Percentiles rank a stretch among this genome's conserved stretches.
Conservation (phyloP, 1,140 invertebrate genomes). For the Hydropsyche tenuis region DNA sequence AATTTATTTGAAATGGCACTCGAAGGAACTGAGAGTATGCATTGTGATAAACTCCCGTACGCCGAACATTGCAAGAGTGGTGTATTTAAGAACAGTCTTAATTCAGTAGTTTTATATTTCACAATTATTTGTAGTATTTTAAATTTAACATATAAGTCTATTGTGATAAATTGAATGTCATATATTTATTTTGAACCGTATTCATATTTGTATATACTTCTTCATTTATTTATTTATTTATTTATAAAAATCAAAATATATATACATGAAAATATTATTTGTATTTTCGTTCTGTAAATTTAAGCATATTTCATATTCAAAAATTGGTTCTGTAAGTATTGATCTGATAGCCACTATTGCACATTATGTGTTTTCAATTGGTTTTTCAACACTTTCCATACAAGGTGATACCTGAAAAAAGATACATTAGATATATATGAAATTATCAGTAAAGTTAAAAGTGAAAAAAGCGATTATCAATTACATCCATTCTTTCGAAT, state of each 20-base stretch:
- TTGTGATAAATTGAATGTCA: background rate
- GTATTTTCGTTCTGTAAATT: too few relatives aligned
- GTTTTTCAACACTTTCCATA: background rate
- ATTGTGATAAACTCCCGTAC: slow-evolving; percentile 2
- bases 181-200: background rate
- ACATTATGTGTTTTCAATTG: too few relatives aligned
- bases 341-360: too few relatives aligned
- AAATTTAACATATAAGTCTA: background rate
- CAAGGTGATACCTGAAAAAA: background rate
- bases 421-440: background rate
- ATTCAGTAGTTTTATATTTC: background rate
- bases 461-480: background rate
- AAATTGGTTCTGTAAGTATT: too few relatives aligned
- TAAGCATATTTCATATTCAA: too few relatives aligned
- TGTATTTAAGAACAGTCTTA: background rate
- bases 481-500: slow-evolving; percentile 70
- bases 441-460: background rate
- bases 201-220: background rate
- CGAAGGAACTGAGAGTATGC: background rate
- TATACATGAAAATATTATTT: too few relatives aligned
- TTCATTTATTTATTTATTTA: background rate
- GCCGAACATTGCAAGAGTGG: background rate
- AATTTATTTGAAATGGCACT: background rate
- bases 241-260: too few relatives aligned
- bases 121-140: background rate